Base-by-base conservation (phyloP, 2,888 invertebrate genomes). In the Mesorhabditis spiculigera region DNA sequence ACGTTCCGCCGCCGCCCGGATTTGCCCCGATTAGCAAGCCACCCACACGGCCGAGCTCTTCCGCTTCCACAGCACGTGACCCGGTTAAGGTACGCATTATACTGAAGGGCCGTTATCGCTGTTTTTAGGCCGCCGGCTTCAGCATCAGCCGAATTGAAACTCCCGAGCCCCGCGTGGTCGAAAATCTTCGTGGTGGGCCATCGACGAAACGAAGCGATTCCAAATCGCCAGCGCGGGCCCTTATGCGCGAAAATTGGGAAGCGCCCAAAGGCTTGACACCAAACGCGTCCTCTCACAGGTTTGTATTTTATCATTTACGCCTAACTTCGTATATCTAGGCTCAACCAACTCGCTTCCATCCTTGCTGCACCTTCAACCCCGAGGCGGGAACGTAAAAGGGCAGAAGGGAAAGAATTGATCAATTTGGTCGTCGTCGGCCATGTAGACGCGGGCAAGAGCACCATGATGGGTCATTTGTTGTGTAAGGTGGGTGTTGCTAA, bases 361-460 rank as follows among this genome's bases (percentile, higher is more conserved):
- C 69, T 72, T 4, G 72, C 75, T 6, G 74, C 72, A 0, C 74
- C 76, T 4, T 50, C 76, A 16, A 73, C 74, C 5, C 72, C 78
- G 3, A 67, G 74, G n/a, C 69, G 74, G 63, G 28, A 69, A 42
- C 68, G 68, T n/a, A 75, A 73, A 68, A 43, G 45, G 67, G 50
- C 62, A 28, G 68, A 67, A 58, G 71, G 65, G 5, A 84, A 81
- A 65, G 72, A 78, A 6, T 63, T 81, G 67, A 73, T 86, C 44
- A 86, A 86, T 71, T 68, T 86, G 68, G 82, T 86, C n/a, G 82
- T 86, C 5, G 82, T 85, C 43, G 98, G 90, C 44, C 98, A 98
- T 89, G 98, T 99, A 4, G 98, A 95, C 89, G 95, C 95, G 50
- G 95, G 95, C 0, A 95, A 95, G 87, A 93, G 93, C 77, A 96